Conservation (phyloP, 2,797 vertebrate species). For the Bucorvus abyssinicus region DNA sequence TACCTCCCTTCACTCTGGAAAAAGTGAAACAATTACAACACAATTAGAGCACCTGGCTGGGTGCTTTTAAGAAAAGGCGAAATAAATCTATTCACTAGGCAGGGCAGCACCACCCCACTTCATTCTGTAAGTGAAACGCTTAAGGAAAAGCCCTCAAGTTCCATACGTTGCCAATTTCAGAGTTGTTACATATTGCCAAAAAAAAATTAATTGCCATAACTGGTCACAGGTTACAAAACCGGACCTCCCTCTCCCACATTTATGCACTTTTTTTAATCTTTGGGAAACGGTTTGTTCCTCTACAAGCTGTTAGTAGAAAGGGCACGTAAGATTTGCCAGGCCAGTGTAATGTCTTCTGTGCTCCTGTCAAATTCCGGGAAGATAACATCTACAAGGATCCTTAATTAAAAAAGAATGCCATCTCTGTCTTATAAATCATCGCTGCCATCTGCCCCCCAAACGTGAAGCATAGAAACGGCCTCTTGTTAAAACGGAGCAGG, state of each 20-base stretch:
- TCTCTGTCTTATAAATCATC: constrained; percentile 23
- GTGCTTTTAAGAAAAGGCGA: not conserved
- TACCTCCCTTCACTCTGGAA: not conserved
- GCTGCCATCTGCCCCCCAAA: constrained; percentile 3
- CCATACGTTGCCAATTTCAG: not conserved
- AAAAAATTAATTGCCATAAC: not conserved
- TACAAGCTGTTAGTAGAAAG: not conserved
- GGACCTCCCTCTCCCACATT: not conserved
- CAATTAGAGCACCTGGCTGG: not conserved
- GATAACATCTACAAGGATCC: constrained; percentile 54
- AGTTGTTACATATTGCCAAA: not conserved
- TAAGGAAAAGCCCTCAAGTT: not conserved
- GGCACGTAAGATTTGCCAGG: not conserved
- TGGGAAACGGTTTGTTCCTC: not conserved
- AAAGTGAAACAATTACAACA: not conserved
- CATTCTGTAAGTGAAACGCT: not conserved
- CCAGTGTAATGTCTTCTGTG: not conserved
- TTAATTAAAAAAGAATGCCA: not conserved
- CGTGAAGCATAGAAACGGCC: not conserved
- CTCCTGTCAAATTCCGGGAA: constrained; percentile 16
- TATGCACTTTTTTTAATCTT: not conserved
- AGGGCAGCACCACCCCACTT: not conserved
- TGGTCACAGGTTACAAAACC: not conserved
- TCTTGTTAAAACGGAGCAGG: not conserved
- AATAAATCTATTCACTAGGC: not conserved